These are phyloP conservation scores for Drosophila nikananu DNA, from an alignment of 1,140 invertebrate genomes.

Conservation along the genomic window DNA sequence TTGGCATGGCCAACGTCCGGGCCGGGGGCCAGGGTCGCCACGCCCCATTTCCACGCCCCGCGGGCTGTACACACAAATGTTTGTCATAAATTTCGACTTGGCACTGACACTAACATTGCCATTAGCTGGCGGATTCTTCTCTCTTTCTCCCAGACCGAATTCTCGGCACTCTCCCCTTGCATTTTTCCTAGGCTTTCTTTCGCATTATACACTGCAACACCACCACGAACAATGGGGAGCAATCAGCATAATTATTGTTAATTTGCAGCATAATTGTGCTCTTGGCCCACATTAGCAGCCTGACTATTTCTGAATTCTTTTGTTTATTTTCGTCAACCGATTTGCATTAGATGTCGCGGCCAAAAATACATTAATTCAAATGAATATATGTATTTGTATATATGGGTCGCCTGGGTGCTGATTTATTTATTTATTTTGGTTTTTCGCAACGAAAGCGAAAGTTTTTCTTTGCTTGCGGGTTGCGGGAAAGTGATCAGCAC, in stretches of 20 bases:
- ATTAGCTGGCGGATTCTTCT: conserved; percentile 23
- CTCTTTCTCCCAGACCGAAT: not conserved
- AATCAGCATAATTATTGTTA: conserved; percentile 33
- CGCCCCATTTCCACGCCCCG: conserved; percentile 23
- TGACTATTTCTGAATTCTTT: conserved; percentile 34
- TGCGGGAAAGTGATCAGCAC: conserved; percentile 5
- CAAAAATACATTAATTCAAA: conserved; percentile 62
- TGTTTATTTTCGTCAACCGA: conserved; percentile 52
- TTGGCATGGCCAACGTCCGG: conserved; percentile 46
- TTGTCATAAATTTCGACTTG: conserved; percentile 60
- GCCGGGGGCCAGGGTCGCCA: conserved; percentile 45
- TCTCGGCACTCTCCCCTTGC: conserved; percentile 3
- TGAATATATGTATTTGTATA: conserved; percentile 45
- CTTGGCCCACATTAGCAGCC: conserved; percentile 41
- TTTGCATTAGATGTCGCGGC: conserved; percentile 52
- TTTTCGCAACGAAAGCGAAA: conserved; percentile 62
- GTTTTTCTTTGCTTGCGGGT: conserved; percentile 32
- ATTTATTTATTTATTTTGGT: conserved; percentile 37
- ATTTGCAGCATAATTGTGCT: conserved; percentile 35
- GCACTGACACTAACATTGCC: conserved; percentile 63
- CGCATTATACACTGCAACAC: conserved; percentile 3
- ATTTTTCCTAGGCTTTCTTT: conserved; percentile 13
- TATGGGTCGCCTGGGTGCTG: conserved; percentile 22
- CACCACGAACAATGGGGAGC: conserved; percentile 20
- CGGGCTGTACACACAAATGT: conserved; percentile 61